These are phyloP conservation scores for Listronotus bonariensis DNA, from an alignment of 1,140 invertebrate species.

Conservation along the genomic window DNA sequence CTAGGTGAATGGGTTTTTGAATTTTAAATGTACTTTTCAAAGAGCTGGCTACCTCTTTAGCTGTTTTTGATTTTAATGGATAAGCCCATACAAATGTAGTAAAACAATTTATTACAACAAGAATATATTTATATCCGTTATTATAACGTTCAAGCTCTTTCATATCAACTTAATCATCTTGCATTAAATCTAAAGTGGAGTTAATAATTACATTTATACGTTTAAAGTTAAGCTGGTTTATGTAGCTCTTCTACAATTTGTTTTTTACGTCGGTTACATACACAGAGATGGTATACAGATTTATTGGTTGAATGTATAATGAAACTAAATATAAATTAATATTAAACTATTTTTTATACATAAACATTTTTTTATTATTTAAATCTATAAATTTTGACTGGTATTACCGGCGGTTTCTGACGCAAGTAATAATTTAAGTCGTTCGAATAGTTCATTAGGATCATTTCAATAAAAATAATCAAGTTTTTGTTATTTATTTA, in stretches of 20 bases:
- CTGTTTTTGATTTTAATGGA: too few relatives aligned
- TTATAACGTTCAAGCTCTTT: background rate
- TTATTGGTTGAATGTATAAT: too few relatives aligned
- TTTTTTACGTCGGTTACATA: background rate
- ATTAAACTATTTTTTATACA: too few relatives aligned
- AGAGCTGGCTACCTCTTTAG: too few relatives aligned
- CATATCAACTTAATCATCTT: background rate
- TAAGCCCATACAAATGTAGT: too few relatives aligned
- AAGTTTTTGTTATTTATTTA: background rate
- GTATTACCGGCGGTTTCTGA: constrained; percentile 50
- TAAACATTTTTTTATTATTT: too few relatives aligned
- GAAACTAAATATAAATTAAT: too few relatives aligned
- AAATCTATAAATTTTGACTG: constrained; percentile 27
- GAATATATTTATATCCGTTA: background rate
- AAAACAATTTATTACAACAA: too few relatives aligned
- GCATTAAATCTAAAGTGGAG: background rate
- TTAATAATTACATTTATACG: too few relatives aligned
- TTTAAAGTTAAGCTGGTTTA: constrained; percentile 20
- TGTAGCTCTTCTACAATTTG: constrained; percentile 25
- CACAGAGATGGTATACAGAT: too few relatives aligned
- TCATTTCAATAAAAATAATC: constrained; percentile 53
- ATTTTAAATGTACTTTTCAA: background rate
- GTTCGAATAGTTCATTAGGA: constrained; percentile 52
- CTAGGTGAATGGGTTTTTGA: constrained; percentile 37
- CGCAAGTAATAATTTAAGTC: constrained; percentile 48